These are phyloP conservation scores for Adelognathus sp. DNA, from an alignment of 2,888 invertebrate species.

Conservation along the genomic window DNA sequence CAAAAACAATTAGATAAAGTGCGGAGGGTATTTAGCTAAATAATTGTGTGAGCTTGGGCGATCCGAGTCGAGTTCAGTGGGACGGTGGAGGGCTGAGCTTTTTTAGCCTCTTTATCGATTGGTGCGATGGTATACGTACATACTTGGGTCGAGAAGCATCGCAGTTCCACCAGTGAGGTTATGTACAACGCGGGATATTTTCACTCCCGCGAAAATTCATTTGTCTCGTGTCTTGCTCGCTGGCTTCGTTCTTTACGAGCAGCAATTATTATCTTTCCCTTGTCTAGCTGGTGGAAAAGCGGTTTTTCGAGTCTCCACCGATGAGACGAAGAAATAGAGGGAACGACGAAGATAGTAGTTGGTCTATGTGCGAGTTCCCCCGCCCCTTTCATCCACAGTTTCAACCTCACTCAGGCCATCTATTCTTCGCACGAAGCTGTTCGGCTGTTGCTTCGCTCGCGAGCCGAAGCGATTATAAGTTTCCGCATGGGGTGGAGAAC, in stretches of 20 bases:
- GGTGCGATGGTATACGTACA: not conserved
- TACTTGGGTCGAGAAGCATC: not conserved
- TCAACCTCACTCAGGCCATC: slow-evolving; percentile 24
- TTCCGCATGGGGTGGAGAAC: slow-evolving; percentile 39
- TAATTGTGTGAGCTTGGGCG: slow-evolving; percentile 13
- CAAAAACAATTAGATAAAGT: slow-evolving; percentile 48
- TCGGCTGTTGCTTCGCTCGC: slow-evolving; percentile 47
- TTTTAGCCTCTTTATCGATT: slow-evolving; percentile 24
- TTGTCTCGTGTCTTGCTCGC: slow-evolving; percentile 41
- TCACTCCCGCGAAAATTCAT: slow-evolving; percentile 50
- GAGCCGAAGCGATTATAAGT: slow-evolving; percentile 67
- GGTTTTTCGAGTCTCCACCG: not conserved
- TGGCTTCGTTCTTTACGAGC: slow-evolving; percentile 43
- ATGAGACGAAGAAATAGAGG: not conserved
- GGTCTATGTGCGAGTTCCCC: slow-evolving; percentile 44
- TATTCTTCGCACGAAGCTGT: slow-evolving; percentile 4
- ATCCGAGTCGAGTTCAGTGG: not conserved
- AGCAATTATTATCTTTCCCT: slow-evolving; percentile 59
- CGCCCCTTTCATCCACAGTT: slow-evolving; percentile 11
- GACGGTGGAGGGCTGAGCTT: not conserved
- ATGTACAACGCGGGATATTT: not conserved
- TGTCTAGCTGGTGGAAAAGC: slow-evolving; percentile 5
- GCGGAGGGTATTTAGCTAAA: slow-evolving; percentile 34
- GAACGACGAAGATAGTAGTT: slow-evolving; percentile 20
- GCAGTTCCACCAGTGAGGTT: not conserved